Conservation (phyloP, 1,140 invertebrate species). For the Conopomorpha cramerella region DNA sequence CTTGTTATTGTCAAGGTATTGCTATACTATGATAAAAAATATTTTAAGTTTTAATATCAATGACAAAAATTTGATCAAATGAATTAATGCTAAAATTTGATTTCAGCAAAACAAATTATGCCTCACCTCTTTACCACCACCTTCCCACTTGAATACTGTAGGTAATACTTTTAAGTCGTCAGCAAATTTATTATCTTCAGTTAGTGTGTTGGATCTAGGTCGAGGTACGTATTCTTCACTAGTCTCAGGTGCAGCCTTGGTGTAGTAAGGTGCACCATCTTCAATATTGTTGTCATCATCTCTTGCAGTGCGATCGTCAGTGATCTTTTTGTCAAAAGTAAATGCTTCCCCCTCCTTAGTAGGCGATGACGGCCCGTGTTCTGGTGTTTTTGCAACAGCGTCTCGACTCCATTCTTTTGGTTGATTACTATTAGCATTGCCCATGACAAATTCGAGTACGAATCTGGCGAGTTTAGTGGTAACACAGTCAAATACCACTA, state of each 20-base stretch:
- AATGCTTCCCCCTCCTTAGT: constrained; percentile 82
- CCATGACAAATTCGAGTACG: too few relatives aligned
- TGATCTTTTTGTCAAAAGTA: constrained; percentile 82
- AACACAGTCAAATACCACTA: too few relatives aligned
- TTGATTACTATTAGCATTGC: constrained; percentile 74
- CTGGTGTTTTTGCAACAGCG: constrained; percentile 35
- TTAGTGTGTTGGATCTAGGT: constrained; percentile 73
- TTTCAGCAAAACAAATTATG: too few relatives aligned
- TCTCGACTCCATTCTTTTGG: constrained; percentile 69
- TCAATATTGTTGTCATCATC: constrained; percentile 69
- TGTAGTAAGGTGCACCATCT: constrained; percentile 80
- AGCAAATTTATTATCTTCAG: constrained; percentile 63
- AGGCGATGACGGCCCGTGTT: constrained; percentile 68
- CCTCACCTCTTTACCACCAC: constrained; percentile 83
- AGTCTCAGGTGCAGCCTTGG: constrained; percentile 64
- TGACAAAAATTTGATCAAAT: too few relatives aligned
- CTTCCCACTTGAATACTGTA: constrained; percentile 97
- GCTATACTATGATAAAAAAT: too few relatives aligned
- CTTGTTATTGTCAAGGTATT: too few relatives aligned
- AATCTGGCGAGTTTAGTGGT: too few relatives aligned
- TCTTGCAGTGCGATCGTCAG: constrained; percentile 61
- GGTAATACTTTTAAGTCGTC: constrained; percentile 74
- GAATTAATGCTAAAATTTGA: too few relatives aligned
- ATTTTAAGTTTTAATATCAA: too few relatives aligned
- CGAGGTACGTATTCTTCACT: constrained; percentile 62